These are phyloP conservation scores for Rallus limicola DNA, from an alignment of 2,113 vertebrate genomes.

Conservation along the genomic window DNA sequence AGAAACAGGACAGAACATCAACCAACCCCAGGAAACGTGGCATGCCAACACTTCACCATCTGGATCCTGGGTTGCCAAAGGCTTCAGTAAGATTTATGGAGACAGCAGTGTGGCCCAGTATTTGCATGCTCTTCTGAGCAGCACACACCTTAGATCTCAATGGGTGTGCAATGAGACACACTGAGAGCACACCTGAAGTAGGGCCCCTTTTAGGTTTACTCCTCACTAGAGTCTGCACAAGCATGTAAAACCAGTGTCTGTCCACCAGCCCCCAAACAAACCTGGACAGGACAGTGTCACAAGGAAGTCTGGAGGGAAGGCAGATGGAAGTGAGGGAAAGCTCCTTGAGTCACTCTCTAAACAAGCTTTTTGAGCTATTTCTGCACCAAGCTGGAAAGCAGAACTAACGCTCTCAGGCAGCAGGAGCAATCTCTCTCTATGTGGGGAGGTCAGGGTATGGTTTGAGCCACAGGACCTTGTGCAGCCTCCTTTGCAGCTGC, in stretches of 20 bases:
- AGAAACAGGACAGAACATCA: background rate
- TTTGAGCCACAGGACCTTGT: background rate
- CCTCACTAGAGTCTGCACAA: background rate
- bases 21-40: background rate
- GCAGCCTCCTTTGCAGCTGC: background rate
- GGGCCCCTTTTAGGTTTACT: background rate
- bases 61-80: background rate
- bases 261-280: background rate
- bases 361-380: background rate
- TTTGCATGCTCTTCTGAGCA: background rate
- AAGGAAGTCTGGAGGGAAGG: background rate
- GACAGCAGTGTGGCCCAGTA: background rate
- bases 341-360: background rate
- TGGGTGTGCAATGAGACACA: background rate
- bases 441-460: background rate
- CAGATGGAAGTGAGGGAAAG: background rate
- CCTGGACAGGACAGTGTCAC: background rate
- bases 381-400: background rate
- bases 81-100: background rate
- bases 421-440: background rate
- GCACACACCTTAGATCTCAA: background rate
- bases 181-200: background rate
- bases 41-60: accelerated
- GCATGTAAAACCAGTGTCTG: accelerated
- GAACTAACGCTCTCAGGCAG: background rate